These are phyloP conservation scores for Neodiprion lecontei DNA, from an alignment of 1,140 invertebrate species.

Conservation along the genomic window DNA sequence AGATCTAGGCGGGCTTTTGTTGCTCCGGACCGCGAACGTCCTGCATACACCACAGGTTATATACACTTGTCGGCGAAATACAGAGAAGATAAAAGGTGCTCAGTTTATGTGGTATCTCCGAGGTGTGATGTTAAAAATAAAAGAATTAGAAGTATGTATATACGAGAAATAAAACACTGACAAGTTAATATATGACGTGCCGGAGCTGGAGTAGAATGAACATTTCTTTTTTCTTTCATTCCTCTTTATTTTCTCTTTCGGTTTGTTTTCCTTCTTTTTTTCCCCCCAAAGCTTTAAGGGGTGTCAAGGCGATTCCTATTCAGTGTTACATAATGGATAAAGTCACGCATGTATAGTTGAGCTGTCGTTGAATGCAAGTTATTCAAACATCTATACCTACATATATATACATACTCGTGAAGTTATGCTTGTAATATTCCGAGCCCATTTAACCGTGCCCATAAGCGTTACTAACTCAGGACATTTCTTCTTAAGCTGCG, in stretches of 20 bases:
- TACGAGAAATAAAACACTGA: slow-evolving; percentile 2
- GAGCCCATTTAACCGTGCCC: neutral
- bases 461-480: neutral
- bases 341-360: slow-evolving; percentile 1
- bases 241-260: neutral
- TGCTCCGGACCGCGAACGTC: too few species aligned
- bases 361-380: slow-evolving; percentile 4
- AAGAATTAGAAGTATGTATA: neutral
- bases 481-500: neutral
- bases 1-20: too few species aligned
- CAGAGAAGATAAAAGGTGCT: neutral
- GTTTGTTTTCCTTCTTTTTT: neutral
- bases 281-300: neutral
- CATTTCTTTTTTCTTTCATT: neutral
- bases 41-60: too few species aligned
- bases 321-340: slow-evolving; percentile 4
- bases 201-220: neutral
- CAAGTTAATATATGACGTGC: slow-evolving; percentile 5
- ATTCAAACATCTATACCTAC: neutral
- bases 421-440: neutral
- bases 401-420: too few species aligned
- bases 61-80: neutral
- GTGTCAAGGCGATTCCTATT: slow-evolving; percentile 1
- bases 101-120: neutral
- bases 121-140: slow-evolving; percentile 4